Conservation (phyloP, 2,113 vertebrate genomes). For the Prunella fulvescens region DNA sequence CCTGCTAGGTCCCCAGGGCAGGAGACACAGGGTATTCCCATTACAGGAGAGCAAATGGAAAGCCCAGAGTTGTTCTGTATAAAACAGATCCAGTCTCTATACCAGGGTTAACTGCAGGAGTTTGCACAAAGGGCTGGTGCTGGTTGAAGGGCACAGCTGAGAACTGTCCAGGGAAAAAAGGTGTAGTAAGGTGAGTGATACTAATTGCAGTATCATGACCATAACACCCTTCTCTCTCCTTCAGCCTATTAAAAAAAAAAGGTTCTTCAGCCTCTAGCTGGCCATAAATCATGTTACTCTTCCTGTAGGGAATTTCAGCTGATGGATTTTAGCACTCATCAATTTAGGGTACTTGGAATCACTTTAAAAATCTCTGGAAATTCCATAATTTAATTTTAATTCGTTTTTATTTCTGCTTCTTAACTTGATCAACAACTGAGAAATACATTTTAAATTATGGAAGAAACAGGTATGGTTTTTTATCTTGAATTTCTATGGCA, state of each 20-base stretch:
- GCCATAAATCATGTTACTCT: not conserved
- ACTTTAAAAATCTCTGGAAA: conserved; percentile 7
- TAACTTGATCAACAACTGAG: not conserved
- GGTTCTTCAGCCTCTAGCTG: not conserved
- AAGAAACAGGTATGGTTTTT: not conserved
- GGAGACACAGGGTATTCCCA: not conserved
- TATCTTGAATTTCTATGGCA: not conserved
- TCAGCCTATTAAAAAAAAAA: not conserved
- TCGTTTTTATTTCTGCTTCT: conserved; percentile 2
- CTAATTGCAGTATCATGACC: not conserved
- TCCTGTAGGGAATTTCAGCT: not conserved
- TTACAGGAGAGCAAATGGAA: not conserved
- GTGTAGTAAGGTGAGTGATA: not conserved
- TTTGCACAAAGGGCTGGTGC: not conserved
- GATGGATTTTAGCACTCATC: not conserved
- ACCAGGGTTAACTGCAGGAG: not conserved
- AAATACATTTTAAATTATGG: not conserved
- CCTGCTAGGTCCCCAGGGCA: not conserved
- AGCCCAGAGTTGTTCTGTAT: not conserved
- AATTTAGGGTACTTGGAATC: not conserved
- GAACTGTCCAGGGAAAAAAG: not conserved
- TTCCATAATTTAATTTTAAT: not conserved
- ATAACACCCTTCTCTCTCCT: not conserved
- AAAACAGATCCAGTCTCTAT: not conserved
- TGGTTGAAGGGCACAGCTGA: not conserved